Evolutionary conservation across 2,113 vertebrate species (phyloP), one percentile per base, ranked within the genome.

Genomic region (Furnarius figulus): DNA sequence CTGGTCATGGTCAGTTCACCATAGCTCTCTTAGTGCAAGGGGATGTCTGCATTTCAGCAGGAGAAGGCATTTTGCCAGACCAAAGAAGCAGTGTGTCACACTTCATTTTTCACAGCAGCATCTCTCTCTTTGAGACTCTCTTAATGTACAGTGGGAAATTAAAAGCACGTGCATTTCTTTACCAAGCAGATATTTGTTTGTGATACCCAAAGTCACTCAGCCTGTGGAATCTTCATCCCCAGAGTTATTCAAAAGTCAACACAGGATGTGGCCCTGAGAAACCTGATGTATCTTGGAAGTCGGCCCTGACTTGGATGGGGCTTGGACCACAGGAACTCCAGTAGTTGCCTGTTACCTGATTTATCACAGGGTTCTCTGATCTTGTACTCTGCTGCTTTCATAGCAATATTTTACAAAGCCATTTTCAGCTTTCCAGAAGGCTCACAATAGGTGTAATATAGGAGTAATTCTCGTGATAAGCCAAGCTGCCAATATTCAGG

Each of bases 261-360:
- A 74, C 55, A 56, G 68, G 33, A 44, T 2, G 1, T 31, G 14
- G 28, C 24, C 40, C n/a, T 66, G 22, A 77, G 27, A 22, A 74
- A 74, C 20, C 17, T 23, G 22, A 39, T 8, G 1, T 6, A 53
- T 58, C 46, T 84, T 73, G 65, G n/a, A 75, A 79, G 39, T 15
- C 68, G 28, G 20, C 22, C 8, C 17, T 70, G 25, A 1, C 2
- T 20, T n/a, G 37, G 74, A 23, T 1, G 0, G 23, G 28, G 4
- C 23, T 65, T 31, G 20, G 50, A 80, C 1, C 1, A 37, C 20
- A 30, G 37, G n/a, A 91, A 61, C 37, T 58, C n/a, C n/a, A 31
- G 22, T 12, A 30, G 7, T 6, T 58, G 27, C 6, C 50, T 42
- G 12, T 80, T 65, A 84, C 14, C 3, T 56, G 35, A 84, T 44